Conservation (phyloP, 2,888 invertebrate genomes). For the Danaus chrysippus region DNA sequence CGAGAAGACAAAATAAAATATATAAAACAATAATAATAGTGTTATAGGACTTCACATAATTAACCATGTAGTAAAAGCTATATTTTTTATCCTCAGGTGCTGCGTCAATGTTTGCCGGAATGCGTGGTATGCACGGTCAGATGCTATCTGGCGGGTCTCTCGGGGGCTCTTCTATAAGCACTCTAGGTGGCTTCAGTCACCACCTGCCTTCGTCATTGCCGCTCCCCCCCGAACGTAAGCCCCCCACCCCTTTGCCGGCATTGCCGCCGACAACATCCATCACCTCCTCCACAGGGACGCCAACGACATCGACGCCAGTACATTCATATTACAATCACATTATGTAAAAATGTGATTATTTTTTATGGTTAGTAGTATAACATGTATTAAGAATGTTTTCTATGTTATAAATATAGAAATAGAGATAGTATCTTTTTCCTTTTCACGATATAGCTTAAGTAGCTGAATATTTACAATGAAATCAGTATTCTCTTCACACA, state of each 20-base stretch:
- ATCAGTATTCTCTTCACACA: too few relatives aligned
- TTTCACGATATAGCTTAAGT: too few relatives aligned
- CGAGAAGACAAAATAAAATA: too few relatives aligned
- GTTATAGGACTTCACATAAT: not conserved
- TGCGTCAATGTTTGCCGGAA: constrained; percentile 64
- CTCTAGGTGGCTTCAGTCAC: constrained; percentile 57
- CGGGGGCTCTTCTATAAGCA: constrained; percentile 50
- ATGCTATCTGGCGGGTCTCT: constrained; percentile 56
- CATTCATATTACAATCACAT: constrained; percentile 57
- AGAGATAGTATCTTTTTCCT: too few relatives aligned
- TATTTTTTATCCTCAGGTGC: constrained; percentile 46
- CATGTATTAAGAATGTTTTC: not conserved
- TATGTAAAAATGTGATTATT: constrained; percentile 29
- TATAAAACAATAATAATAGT: not conserved
- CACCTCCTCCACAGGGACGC: constrained; percentile 55
- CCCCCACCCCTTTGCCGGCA: constrained; percentile 76
- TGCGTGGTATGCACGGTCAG: constrained; percentile 67
- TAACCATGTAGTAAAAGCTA: not conserved
- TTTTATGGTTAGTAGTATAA: constrained; percentile 12
- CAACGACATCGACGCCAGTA: constrained; percentile 60
- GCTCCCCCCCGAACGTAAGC: constrained; percentile 79
- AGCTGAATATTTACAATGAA: too few relatives aligned
- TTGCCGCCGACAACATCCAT: constrained; percentile 62
- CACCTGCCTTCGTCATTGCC: constrained; percentile 60
- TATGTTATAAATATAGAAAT: too few relatives aligned